Conservation (phyloP, 2,113 vertebrate genomes). For the Labrus mixtus region DNA sequence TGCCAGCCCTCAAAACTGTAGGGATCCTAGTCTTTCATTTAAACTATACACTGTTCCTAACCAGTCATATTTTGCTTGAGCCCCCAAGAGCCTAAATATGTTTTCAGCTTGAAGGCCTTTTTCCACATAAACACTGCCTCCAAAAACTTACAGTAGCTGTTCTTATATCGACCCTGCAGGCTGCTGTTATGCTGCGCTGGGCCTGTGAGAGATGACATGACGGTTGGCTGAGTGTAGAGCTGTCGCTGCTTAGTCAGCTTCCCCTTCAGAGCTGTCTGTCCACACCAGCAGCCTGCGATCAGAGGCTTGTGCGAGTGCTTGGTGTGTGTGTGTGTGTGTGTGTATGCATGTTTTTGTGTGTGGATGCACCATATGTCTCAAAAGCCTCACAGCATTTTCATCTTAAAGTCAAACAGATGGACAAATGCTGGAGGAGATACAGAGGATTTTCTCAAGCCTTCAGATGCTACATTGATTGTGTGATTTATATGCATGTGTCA, state of each 20-base stretch:
- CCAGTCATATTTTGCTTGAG: not conserved
- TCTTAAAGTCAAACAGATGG: slow-evolving; percentile 67
- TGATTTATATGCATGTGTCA: slow-evolving; percentile 41
- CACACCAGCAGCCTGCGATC: slow-evolving; percentile 53
- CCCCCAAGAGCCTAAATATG: not conserved
- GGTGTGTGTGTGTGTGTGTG: not conserved
- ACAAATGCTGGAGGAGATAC: slow-evolving; percentile 44
- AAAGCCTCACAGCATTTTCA: slow-evolving; percentile 53
- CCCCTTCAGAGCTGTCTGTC: slow-evolving; percentile 59
- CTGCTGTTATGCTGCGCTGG: slow-evolving; percentile 31
- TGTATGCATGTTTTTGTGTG: slow-evolving; percentile 8
- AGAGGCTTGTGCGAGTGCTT: slow-evolving; percentile 12
- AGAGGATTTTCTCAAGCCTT: slow-evolving; percentile 41
- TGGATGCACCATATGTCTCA: slow-evolving; percentile 58
- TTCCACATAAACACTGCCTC: not conserved
- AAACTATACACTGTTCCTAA: slow-evolving; percentile 1
- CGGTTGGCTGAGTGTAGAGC: slow-evolving; percentile 57
- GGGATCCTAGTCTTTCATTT: not conserved
- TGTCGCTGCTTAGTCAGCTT: slow-evolving; percentile 72
- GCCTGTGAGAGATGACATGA: slow-evolving; percentile 55
- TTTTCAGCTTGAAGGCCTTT: not conserved
- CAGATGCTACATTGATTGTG: slow-evolving; percentile 34
- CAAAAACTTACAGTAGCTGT: slow-evolving; percentile 27
- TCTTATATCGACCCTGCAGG: slow-evolving; percentile 10
- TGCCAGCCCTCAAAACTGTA: not conserved